Conservation (phyloP, 2,888 invertebrate genomes). For the Loripinus fragilis region DNA sequence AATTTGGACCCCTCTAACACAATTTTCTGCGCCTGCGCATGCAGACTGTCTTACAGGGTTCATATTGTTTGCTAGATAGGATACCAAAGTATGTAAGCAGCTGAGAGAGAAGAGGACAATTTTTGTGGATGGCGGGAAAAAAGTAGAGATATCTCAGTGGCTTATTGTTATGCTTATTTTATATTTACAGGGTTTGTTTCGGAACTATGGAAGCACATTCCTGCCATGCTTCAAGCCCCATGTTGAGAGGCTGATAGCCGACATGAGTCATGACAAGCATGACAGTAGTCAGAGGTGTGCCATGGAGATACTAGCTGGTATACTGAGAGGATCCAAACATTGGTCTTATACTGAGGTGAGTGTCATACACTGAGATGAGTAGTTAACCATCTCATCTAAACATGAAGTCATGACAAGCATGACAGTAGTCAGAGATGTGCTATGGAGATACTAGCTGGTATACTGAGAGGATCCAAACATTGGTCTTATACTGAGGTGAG, state of each 20-base stretch:
- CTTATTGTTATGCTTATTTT: too few relatives aligned
- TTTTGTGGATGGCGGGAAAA: too few relatives aligned
- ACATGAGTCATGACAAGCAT: conserved; percentile 85
- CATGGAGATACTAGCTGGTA: conserved; percentile 91
- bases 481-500: conserved; percentile 87
- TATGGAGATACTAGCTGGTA: conserved; percentile 91
- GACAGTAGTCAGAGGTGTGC: conserved; percentile 93
- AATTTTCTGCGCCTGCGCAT: too few relatives aligned
- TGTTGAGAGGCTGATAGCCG: conserved; percentile 87
- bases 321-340: conserved; percentile 92
- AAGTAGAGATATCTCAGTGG: too few relatives aligned
- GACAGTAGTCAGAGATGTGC: conserved; percentile 93
- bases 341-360: conserved; percentile 87
- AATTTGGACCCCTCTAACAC: too few relatives aligned
- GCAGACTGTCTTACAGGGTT: too few relatives aligned
- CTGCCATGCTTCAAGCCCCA: conserved; percentile 87
- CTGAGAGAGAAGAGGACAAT: too few relatives aligned
- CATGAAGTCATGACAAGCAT: conserved; percentile 86
- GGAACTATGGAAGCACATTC: conserved; percentile 89
- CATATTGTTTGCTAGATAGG: too few relatives aligned
- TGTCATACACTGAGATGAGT: too few relatives aligned
- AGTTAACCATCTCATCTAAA: too few relatives aligned
- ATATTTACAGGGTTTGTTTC: conserved; percentile 87
- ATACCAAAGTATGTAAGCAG: too few relatives aligned
- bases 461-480: conserved; percentile 92